These are phyloP conservation scores for Myathropa florea DNA, from an alignment of 2,888 invertebrate species.

Conservation along the genomic window DNA sequence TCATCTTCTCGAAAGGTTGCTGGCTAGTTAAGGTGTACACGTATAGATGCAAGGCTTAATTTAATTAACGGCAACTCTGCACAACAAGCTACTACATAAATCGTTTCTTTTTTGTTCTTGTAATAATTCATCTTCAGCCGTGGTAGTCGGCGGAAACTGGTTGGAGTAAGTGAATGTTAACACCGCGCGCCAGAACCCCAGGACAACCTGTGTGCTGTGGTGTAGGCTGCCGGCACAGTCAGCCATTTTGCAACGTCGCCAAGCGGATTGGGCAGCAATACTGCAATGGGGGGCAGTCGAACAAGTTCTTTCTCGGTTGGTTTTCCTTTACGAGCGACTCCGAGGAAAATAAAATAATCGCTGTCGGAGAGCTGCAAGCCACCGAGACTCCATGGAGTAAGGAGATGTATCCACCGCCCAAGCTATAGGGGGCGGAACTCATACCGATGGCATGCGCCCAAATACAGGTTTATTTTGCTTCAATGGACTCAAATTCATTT, in stretches of 20 bases:
- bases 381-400: constrained; percentile 23
- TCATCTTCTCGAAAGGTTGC: background rate
- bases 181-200: background rate
- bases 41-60: constrained; percentile 23
- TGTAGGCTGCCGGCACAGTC: constrained; percentile 37
- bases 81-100: constrained; percentile 22
- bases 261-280: constrained; percentile 54
- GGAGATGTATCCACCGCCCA: constrained; percentile 14
- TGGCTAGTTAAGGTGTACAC: background rate
- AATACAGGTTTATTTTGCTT: constrained; percentile 55
- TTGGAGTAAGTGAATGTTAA: constrained; percentile 1
- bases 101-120: background rate
- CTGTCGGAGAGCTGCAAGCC: background rate
- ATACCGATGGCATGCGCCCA: constrained; percentile 56
- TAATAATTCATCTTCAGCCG: constrained; percentile 37
- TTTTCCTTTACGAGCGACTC: constrained; percentile 19
- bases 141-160: background rate
- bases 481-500: constrained; percentile 67
- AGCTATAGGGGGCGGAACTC: constrained; percentile 59
- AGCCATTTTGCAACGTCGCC: constrained; percentile 61
- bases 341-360: constrained; percentile 43
- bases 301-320: constrained; percentile 52
- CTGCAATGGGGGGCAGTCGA: constrained; percentile 34
- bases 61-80: constrained; percentile 39
- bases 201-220: constrained; percentile 12